These are phyloP conservation scores for Strongylocentrotus purpuratus DNA, from an alignment of 35 echinoderm and acorn worm genomes.

Conservation along the genomic window DNA sequence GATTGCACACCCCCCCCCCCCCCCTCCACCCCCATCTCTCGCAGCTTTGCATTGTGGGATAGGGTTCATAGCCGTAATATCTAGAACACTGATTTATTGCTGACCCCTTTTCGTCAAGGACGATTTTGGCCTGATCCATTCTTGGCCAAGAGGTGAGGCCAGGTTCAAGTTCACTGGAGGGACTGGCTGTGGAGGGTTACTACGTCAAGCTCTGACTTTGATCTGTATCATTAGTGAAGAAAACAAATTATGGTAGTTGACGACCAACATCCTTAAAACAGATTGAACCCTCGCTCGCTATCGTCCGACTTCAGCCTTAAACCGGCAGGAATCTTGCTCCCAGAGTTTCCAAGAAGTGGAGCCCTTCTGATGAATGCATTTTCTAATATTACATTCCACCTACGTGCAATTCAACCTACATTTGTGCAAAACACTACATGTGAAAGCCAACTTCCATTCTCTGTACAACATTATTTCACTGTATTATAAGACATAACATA, in stretches of 20 bases:
- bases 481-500: too few relatives aligned
- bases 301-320: not conserved
- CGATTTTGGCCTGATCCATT: not conserved
- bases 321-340: not conserved
- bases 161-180: constrained; percentile 23
- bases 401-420: not conserved
- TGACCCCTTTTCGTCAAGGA: constrained; percentile 28
- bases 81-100: constrained; percentile 42
- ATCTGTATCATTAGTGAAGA: not conserved
- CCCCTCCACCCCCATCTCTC: not conserved
- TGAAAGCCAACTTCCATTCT: too few relatives aligned
- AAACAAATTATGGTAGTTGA: not conserved
- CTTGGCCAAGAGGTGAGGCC: not conserved
- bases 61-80: constrained; percentile 11
- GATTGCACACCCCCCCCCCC: not conserved
- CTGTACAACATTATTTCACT: too few relatives aligned
- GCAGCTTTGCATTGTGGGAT: constrained; percentile 29
- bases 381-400: not conserved
- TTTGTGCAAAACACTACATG: not conserved
- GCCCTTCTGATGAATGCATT: not conserved
- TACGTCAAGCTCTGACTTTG: not conserved
- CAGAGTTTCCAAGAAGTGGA: not conserved
- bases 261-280: not conserved
- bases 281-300: not conserved
- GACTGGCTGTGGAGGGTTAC: not conserved